Percentiles rank a stretch among this genome's conserved stretches.
These are phyloP conservation scores for Plebejus melissa DNA, from an alignment of 2,888 invertebrate species.

Conservation along the genomic window DNA sequence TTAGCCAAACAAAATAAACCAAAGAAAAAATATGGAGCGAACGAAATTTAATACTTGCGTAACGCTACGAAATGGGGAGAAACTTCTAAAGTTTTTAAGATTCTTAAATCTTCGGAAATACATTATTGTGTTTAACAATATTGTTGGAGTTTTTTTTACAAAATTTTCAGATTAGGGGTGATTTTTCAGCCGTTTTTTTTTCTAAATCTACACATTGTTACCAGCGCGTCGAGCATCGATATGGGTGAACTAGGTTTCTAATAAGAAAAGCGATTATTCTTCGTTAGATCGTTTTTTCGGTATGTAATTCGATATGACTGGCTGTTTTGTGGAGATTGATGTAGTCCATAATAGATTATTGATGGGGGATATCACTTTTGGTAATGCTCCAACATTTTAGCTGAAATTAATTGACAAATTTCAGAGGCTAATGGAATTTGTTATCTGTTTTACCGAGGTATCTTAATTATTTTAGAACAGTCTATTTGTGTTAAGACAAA, in stretches of 20 bases:
- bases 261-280: conserved; percentile 59
- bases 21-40: conserved; percentile 2
- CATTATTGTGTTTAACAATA: background rate
- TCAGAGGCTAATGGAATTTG: conserved; percentile 30
- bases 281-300: conserved; percentile 63
- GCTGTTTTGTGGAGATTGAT: conserved; percentile 45
- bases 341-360: conserved; percentile 31
- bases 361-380: conserved; percentile 33
- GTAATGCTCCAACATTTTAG: conserved; percentile 35
- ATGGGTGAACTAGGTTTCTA: conserved; percentile 60
- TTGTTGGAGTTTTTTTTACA: background rate
- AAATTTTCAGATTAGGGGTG: background rate
- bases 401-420: conserved; percentile 33
- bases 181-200: too few species aligned
- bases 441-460: conserved; percentile 7
- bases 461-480: background rate
- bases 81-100: background rate
- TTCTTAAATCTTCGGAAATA: background rate
- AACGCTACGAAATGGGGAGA: background rate
- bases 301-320: conserved; percentile 56
- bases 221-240: background rate
- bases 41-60: conserved; percentile 5
- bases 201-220: background rate
- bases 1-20: conserved; percentile 18
- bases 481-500: background rate